Percentiles rank a stretch among this genome's conserved stretches.
Evolutionary conservation across 2,797 vertebrate species (phyloP).

Genomic region (Smutsia gigantea): DNA sequence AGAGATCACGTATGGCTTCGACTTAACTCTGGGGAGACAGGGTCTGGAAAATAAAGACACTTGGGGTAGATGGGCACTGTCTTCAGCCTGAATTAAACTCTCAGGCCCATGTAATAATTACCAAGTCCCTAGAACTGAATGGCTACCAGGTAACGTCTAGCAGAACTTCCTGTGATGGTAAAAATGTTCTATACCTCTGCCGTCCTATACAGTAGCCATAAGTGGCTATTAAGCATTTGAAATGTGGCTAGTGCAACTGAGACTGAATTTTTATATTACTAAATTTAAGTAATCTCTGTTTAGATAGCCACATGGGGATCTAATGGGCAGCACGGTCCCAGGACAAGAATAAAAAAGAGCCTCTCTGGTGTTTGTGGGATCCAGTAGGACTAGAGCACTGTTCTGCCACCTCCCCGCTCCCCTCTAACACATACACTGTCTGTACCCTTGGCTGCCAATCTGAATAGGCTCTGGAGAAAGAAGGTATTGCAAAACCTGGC

Average conservation of each 20-base stretch:
- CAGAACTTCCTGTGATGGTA: neutral
- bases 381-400: neutral
- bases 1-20: neutral
- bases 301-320: neutral
- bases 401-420: no score
- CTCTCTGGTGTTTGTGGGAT: neutral
- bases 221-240: neutral
- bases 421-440: neutral
- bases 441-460: neutral
- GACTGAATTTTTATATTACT: neutral
- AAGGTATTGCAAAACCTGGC: neutral
- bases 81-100: neutral
- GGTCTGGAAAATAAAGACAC: neutral
- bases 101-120: neutral
- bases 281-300: neutral
- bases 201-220: neutral
- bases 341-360: neutral
- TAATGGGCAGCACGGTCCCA: neutral
- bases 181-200: neutral
- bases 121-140: neutral
- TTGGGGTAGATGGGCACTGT: neutral
- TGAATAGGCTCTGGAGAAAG: neutral
- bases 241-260: neutral
- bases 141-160: accelerated
- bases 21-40: neutral